These are phyloP conservation scores for Macroramphosus scolopax DNA, from an alignment of 2,797 vertebrate species.

Conservation along the genomic window DNA sequence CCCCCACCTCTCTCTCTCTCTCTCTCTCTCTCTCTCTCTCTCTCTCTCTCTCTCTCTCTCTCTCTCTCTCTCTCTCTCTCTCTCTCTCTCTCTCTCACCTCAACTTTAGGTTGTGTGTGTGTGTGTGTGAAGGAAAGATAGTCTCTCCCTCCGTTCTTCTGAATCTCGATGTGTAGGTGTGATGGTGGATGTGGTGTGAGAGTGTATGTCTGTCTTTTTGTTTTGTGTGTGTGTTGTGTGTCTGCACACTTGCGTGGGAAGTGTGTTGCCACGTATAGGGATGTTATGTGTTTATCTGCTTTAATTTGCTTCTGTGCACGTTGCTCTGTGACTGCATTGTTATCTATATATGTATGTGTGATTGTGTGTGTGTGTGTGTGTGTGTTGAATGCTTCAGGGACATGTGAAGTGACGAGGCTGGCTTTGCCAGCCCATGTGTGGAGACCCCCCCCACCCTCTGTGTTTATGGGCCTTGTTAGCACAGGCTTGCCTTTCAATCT, in stretches of 20 bases:
- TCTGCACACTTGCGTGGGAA: constrained; percentile 50
- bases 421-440: constrained; percentile 84
- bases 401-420: constrained; percentile 80
- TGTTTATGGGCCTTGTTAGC: constrained; percentile 87
- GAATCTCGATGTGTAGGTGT: constrained; percentile 48
- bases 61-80: no score
- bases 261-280: constrained; percentile 26
- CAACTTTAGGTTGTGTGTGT: constrained; percentile 76
- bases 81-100: constrained; percentile 83
- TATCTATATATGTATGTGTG: constrained; percentile 17
- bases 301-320: constrained; percentile 16
- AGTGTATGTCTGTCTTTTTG: constrained; percentile 25
- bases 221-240: constrained; percentile 19
- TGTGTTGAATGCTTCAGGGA: constrained; percentile 39
- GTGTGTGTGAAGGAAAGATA: constrained; percentile 33
- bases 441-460: constrained; percentile 47
- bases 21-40: no score
- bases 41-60: no score
- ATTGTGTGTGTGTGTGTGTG: constrained; percentile 13
- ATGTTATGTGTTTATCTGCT: constrained; percentile 33
- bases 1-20: no score
- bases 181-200: constrained; percentile 53
- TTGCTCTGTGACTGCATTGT: constrained; percentile 13
- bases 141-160: constrained; percentile 47
- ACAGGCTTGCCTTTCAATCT: constrained; percentile 93